Conservation (phyloP, 1,140 invertebrate species). For the Drosophila teissieri region DNA sequence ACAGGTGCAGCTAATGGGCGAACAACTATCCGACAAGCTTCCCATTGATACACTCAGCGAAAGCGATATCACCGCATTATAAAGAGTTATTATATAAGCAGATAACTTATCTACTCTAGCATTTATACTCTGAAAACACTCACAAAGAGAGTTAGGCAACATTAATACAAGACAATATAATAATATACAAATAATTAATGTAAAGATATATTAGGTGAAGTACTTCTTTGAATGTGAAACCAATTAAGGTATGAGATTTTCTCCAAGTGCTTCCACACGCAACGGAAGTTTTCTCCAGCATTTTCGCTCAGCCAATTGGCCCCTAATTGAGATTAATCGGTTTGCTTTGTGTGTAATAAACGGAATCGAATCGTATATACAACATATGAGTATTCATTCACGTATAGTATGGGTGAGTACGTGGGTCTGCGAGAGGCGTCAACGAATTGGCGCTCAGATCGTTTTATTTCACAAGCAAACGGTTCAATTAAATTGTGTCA, state of each 20-base stretch:
- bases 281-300: conserved; percentile 45
- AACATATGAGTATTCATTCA: conserved; percentile 30
- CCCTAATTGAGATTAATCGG: conserved; percentile 76
- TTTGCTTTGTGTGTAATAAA: conserved; percentile 40
- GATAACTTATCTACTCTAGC: too few species aligned
- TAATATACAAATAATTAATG: too few species aligned
- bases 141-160: too few species aligned
- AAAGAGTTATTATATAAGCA: too few species aligned
- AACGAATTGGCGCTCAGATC: conserved; percentile 41
- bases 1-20: conserved; percentile 66
- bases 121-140: too few species aligned
- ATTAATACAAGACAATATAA: too few species aligned
- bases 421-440: conserved; percentile 18
- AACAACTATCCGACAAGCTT: conserved; percentile 37
- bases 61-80: not conserved
- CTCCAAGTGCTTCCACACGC: conserved; percentile 8
- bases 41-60: conserved; percentile 27
- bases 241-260: not conserved
- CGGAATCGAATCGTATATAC: conserved; percentile 57
- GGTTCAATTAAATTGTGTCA: conserved; percentile 77
- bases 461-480: conserved; percentile 42
- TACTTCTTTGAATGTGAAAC: too few species aligned
- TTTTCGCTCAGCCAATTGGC: conserved; percentile 59
- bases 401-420: not conserved
- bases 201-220: too few species aligned